These are phyloP conservation scores for Todiramphus saurophagus DNA, from an alignment of 2,113 vertebrate genomes.

Conservation along the genomic window DNA sequence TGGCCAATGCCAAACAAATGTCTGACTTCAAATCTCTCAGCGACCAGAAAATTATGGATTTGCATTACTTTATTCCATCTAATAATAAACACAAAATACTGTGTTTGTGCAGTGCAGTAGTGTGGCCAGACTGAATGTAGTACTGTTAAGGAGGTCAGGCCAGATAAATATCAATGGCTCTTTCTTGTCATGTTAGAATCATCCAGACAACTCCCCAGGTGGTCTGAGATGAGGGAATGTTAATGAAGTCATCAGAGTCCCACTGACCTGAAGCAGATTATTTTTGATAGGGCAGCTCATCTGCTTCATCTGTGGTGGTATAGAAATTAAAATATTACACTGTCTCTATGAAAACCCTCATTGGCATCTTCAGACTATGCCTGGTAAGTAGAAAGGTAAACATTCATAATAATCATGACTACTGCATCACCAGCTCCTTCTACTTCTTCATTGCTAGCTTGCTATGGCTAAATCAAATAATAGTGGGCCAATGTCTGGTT, in stretches of 20 bases:
- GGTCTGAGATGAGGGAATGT: background rate
- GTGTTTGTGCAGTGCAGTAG: background rate
- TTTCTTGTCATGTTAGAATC: background rate
- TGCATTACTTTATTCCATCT: slow-evolving; percentile 18
- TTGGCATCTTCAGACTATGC: background rate
- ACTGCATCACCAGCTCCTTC: background rate
- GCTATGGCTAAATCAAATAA: background rate
- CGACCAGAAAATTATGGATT: slow-evolving; percentile 16
- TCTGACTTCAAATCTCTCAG: slow-evolving; percentile 29
- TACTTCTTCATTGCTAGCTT: background rate
- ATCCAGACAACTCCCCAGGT: background rate
- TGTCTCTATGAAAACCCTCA: background rate
- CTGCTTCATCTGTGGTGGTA: background rate
- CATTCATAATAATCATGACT: background rate
- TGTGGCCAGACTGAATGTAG: background rate
- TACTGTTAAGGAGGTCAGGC: background rate
- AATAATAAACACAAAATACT: slow-evolving; percentile 35
- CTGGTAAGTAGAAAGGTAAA: background rate
- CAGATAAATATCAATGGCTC: background rate
- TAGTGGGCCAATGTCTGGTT: background rate
- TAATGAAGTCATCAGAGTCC: background rate
- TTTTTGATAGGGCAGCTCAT: background rate
- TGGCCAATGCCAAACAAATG: slow-evolving; percentile 25
- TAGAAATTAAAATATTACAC: background rate
- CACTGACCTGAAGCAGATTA: background rate